These are phyloP conservation scores for Pachyrhynchus sulphureomaculatus DNA, from an alignment of 1,140 invertebrate species.

Conservation along the genomic window DNA sequence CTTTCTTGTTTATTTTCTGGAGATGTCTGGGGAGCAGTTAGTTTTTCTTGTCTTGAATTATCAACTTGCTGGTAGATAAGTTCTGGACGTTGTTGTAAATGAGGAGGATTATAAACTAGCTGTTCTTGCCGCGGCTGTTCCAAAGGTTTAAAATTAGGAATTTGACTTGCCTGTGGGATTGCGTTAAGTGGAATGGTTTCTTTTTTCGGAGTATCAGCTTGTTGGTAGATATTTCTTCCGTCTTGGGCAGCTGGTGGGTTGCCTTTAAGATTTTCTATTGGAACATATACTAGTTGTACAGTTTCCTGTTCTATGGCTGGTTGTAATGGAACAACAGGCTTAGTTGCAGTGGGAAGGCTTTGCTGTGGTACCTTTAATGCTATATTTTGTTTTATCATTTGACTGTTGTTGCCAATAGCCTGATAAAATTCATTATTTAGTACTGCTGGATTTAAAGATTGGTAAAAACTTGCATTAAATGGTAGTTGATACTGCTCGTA, in stretches of 20 bases:
- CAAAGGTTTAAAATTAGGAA: conserved; percentile 37
- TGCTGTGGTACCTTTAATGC: conserved; percentile 9
- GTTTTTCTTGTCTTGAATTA: conserved; percentile 38
- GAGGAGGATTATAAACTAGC: neutral
- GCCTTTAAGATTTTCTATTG: conserved; percentile 66
- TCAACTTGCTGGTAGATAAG: neutral
- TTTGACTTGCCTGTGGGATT: conserved; percentile 31
- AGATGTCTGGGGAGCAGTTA: conserved; percentile 22
- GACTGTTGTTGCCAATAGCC: conserved; percentile 6
- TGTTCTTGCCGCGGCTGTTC: conserved; percentile 34
- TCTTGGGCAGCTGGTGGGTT: conserved; percentile 24
- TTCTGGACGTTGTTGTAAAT: neutral
- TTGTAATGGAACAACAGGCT: conserved; percentile 1
- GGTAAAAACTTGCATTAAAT: conserved; percentile 35
- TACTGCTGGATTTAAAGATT: conserved; percentile 30
- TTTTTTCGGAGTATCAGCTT: neutral
- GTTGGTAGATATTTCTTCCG: conserved; percentile 3
- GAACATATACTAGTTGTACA: conserved; percentile 77
- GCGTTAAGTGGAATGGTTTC: neutral
- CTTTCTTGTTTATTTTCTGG: conserved; percentile 5
- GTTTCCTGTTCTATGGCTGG: conserved; percentile 57
- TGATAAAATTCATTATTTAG: conserved; percentile 37
- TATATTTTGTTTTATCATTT: conserved; percentile 17
- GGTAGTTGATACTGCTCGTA: conserved; percentile 32
- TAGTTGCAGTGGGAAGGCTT: conserved; percentile 7